Evolutionary conservation across 1,140 invertebrate species (phyloP).

Genomic region (Chionoecetes opilio): DNA sequence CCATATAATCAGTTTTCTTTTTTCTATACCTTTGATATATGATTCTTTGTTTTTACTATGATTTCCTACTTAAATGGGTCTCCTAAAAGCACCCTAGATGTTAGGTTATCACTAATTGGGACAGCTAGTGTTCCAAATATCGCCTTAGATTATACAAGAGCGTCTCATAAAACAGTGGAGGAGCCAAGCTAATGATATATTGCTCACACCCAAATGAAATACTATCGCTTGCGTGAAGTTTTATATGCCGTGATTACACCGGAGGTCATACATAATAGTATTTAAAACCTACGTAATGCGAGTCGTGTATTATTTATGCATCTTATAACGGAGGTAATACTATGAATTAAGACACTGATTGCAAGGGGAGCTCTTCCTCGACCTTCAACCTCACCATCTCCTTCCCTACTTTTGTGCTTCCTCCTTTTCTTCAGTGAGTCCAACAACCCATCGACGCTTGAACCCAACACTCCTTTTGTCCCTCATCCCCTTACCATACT

Average conservation of each 20-base stretch:
- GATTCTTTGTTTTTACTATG: neutral
- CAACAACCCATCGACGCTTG: neutral
- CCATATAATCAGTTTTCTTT: neutral
- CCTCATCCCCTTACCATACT: neutral
- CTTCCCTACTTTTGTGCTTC: neutral
- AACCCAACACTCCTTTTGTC: neutral
- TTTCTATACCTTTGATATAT: neutral
- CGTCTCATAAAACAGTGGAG: constrained; percentile 49
- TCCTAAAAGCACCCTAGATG: neutral
- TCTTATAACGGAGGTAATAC: constrained; percentile 63
- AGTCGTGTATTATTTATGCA: constrained; percentile 52
- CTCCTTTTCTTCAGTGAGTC: neutral
- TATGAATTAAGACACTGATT: constrained; percentile 60
- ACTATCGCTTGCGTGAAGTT: constrained; percentile 41
- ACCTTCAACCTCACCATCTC: constrained; percentile 15
- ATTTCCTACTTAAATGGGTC: neutral
- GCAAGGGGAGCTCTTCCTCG: neutral
- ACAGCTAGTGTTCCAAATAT: constrained; percentile 69
- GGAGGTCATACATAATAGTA: constrained; percentile 54
- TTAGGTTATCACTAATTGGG: constrained; percentile 30
- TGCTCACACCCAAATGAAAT: neutral
- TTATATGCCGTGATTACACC: constrained; percentile 63
- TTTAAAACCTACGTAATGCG: constrained; percentile 57
- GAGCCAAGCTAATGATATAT: constrained; percentile 63
- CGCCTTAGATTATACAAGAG: constrained; percentile 61